phyloP scores from a whole-genome alignment of 2,888 invertebrate species.

The Apodemia hepburni region DNA sequence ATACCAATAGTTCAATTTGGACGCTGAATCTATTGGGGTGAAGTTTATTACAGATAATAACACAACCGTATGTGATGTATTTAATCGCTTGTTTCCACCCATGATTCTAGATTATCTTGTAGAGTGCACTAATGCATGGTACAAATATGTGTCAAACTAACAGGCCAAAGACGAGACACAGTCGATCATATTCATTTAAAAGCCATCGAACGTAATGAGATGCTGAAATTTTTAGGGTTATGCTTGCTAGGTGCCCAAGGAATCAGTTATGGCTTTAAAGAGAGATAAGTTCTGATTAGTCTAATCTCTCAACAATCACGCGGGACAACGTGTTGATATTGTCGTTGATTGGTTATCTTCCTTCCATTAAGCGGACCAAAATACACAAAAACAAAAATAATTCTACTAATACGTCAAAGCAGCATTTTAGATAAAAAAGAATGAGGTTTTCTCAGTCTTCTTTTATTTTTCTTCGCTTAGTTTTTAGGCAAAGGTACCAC shows the following conservation, averaged over 20 bases:
- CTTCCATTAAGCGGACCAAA: too few relatives aligned
- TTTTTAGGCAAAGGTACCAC: slow-evolving; percentile 61
- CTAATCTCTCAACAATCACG: too few relatives aligned
- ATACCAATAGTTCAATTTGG: slow-evolving; percentile 2
- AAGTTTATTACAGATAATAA: neutral
- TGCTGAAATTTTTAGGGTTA: neutral
- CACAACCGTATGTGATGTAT: neutral
- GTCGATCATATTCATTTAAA: slow-evolving; percentile 1
- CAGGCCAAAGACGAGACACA: neutral
- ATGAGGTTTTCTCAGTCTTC: too few relatives aligned
- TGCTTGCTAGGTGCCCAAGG: neutral
- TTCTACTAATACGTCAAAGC: too few relatives aligned
- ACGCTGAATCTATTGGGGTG: neutral
- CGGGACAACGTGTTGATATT: too few relatives aligned
- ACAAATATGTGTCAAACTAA: slow-evolving; percentile 1
- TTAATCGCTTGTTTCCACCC: neutral
- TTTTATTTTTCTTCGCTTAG: slow-evolving; percentile 29
- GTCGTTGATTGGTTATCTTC: too few relatives aligned
- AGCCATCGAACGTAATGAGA: neutral
- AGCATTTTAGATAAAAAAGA: too few relatives aligned
- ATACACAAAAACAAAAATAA: too few relatives aligned
- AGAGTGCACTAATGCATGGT: neutral
- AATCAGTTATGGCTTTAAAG: too few relatives aligned
- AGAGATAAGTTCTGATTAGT: too few relatives aligned
- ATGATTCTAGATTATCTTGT: neutral